Evolutionary conservation across 2,797 vertebrate genomes (phyloP).

Genomic region (Syngnathus acus): DNA sequence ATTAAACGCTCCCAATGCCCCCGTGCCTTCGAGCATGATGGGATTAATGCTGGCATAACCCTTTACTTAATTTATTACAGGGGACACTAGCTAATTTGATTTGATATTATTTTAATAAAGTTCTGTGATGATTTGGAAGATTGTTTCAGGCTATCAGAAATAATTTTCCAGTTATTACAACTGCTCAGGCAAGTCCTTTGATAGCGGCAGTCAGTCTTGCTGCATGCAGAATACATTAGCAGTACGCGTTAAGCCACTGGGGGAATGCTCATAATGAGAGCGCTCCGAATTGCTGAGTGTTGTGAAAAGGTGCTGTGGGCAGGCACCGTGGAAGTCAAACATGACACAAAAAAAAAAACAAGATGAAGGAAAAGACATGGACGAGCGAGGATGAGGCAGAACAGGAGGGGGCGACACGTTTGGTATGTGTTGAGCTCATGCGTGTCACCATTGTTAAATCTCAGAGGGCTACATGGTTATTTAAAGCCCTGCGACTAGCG

Average conservation of each 20-base stretch:
- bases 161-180: conserved; percentile 99
- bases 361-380: conserved; percentile 13
- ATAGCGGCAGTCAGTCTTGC: conserved; percentile 91
- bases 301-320: conserved; percentile 85
- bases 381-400: conserved; percentile 16
- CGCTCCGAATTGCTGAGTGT: conserved; percentile 56
- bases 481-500: conserved; percentile 39
- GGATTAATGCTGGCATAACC: conserved; percentile 99
- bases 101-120: conserved; percentile 99
- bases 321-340: conserved; percentile 75
- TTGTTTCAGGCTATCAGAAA: conserved; percentile 99
- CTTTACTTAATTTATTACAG: conserved; percentile 99
- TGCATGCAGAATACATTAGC: conserved; percentile 97
- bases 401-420: conserved; percentile 66
- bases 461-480: conserved; percentile 56
- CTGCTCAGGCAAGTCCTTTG: conserved; percentile 98
- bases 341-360: conserved; percentile 30
- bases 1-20: conserved; percentile 93
- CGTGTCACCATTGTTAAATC: conserved; percentile 79
- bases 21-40: conserved; percentile 96
- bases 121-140: conserved; percentile 99
- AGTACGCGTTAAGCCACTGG: conserved; percentile 51
- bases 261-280: conserved; percentile 58
- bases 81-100: conserved; percentile 98
- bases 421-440: conserved; percentile 91